Evolutionary conservation across 2,113 vertebrate species (phyloP).

Genomic region (Nettapus auritus): DNA sequence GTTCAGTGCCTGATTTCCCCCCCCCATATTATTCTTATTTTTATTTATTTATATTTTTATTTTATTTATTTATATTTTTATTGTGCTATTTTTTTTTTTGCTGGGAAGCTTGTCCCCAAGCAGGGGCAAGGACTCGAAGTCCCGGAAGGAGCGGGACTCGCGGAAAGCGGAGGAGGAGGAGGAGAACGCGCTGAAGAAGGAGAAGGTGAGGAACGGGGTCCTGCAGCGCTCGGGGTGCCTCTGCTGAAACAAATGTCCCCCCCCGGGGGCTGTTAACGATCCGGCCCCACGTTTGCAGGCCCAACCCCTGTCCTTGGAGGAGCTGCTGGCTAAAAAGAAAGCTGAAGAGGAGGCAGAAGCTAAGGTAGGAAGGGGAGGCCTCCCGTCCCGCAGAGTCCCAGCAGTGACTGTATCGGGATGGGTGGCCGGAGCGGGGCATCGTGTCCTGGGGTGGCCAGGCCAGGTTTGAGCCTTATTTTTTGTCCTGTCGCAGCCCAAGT

Average conservation of each 20-base stretch:
- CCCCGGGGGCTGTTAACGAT: not conserved
- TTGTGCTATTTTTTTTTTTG: not conserved
- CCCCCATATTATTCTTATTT: too few species aligned
- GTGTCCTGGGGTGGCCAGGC: not conserved
- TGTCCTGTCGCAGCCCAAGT: constrained; percentile 87
- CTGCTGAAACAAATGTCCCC: not conserved
- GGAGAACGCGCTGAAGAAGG: constrained; percentile 85
- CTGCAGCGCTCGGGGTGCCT: not conserved
- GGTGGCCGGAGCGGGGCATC: not conserved
- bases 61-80: too few species aligned
- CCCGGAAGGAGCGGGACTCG: constrained; percentile 87
- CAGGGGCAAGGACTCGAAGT: constrained; percentile 84
- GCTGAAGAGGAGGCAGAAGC: constrained; percentile 96
- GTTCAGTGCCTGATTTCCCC: rapidly evolving
- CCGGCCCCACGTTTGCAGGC: constrained; percentile 66
- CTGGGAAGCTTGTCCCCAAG: constrained; percentile 85
- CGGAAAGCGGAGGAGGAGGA: constrained; percentile 90
- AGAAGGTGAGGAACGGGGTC: constrained; percentile 76
- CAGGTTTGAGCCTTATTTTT: rapidly evolving
- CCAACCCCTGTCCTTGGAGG: constrained; percentile 94
- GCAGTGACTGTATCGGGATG: not conserved
- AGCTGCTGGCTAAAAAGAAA: constrained; percentile 96
- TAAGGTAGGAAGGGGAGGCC: constrained; percentile 80
- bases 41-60: too few species aligned
- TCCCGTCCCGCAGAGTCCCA: not conserved